Conservation (phyloP, 92 coral and sea anemone species). For the Heliopora coerulea region DNA sequence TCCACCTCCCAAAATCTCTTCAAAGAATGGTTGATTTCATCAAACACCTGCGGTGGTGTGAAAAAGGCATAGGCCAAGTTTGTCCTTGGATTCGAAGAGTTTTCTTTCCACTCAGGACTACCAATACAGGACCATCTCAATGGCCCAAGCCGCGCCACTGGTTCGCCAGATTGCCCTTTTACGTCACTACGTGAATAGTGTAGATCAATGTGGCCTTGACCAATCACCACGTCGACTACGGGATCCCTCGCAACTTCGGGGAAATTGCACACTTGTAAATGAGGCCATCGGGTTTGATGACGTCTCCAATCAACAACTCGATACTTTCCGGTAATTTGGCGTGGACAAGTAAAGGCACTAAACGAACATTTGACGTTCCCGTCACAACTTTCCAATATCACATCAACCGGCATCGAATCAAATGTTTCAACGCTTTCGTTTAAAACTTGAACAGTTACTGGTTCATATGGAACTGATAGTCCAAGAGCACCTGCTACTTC, state of each 20-base stretch:
- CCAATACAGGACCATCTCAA: no score
- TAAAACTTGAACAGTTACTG: slow-evolving; percentile 26
- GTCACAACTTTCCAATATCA: slow-evolving; percentile 26
- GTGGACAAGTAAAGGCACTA: slow-evolving; percentile 7
- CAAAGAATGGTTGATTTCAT: no score
- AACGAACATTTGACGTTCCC: slow-evolving; percentile 4
- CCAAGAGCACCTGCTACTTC: no score
- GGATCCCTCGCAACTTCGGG: slow-evolving; percentile 17
- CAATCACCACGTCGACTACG: neutral
- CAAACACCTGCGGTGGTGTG: no score
- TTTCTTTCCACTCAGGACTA: no score
- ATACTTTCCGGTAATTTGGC: slow-evolving; percentile 7
- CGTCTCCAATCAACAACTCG: slow-evolving; percentile 19
- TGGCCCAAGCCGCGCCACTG: no score
- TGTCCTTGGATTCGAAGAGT: no score
- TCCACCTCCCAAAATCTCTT: no score
- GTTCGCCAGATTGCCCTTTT: no score
- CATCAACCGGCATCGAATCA: slow-evolving; percentile 36
- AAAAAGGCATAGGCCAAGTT: no score
- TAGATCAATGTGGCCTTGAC: no score
- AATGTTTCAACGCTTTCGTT: slow-evolving; percentile 38
- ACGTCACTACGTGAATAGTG: no score
- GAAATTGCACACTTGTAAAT: slow-evolving; percentile 22
- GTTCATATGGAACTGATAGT: neutral
- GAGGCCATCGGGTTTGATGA: slow-evolving; percentile 18